Evolutionary conservation across 2,888 invertebrate genomes (phyloP), one percentile per base, ranked within the genome.

Genomic region (Trichopria drosophilae): DNA sequence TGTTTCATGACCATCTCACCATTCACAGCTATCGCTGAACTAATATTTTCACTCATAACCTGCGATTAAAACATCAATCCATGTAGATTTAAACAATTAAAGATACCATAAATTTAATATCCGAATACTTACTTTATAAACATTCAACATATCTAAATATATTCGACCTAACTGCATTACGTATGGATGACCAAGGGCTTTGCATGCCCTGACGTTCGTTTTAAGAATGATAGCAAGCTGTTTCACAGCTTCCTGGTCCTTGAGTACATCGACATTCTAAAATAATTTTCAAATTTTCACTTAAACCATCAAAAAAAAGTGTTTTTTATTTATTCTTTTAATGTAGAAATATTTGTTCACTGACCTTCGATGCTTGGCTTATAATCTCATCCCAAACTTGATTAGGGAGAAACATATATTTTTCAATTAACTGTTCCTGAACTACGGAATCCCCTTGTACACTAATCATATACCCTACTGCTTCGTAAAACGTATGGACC

Each of bases 361-460:
- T 60, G 69, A 82, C 82, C 76, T 93, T 92, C 32, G 94, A 91
- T 48, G 98, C 98, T 75, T 95, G 91, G 64, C 90, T 90, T 67
- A 99, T 97, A 48, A 98, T 93, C 68, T 96, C 96, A 78, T 97
- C 97, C 99, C 99, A 99, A 22, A 86, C 95, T 80, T 93, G 91
- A 80, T 99, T 99, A 10, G 99, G 99, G 59, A 99, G 80, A 67
- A 87, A 79, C 98, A 99, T 99, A 70, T 98, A 96, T 68, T 94
- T 92, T 71, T 97, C 96, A 71, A 99, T 97, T 28, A 99, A 83
- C 58, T 86, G 86, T 75, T 97, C 96, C 77, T 98, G 97, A 24
- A 89, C 85, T 36, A 88, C 84, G 68, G 88, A 86, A 77, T 98
- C 96, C 12, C 88, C 84, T 78, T 97, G 95, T 34, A 97, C 94